A percentile compares a stretch with the other conserved stretches of the same genome.
These are phyloP conservation scores for Typhlichthys eigenmanni DNA, from an alignment of 2,797 vertebrate genomes.

Conservation along the genomic window DNA sequence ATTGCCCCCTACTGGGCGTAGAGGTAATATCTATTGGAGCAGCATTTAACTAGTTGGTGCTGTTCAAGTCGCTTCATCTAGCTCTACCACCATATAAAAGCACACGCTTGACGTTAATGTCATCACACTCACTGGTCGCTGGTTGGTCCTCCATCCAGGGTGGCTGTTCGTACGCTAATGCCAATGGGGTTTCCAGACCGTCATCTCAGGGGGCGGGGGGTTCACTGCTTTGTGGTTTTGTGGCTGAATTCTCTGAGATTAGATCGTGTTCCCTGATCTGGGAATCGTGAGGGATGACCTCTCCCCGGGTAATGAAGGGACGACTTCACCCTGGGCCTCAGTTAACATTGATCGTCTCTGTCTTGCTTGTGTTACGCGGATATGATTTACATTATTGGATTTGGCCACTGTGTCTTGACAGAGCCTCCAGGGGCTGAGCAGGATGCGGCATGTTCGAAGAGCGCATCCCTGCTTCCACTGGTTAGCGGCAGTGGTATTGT, in stretches of 20 bases:
- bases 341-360: constrained; percentile 29
- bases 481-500: constrained; percentile 20
- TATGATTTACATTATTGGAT: constrained; percentile 52
- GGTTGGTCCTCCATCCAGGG: no score
- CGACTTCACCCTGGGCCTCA: constrained; percentile 21
- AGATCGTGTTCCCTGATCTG: constrained; percentile 41
- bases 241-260: constrained; percentile 47
- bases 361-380: constrained; percentile 24
- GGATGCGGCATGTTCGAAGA: constrained; percentile 39
- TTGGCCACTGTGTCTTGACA: constrained; percentile 1
- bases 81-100: no score
- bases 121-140: no score
- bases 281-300: constrained; percentile 52
- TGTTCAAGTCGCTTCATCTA: no score
- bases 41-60: no score
- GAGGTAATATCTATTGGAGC: no score
- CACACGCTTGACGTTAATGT: no score
- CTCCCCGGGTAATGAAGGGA: constrained; percentile 35
- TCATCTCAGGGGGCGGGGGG: no score
- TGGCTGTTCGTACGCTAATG: no score
- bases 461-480: constrained; percentile 19
- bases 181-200: no score
- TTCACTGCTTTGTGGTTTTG: neutral
- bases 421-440: neutral
- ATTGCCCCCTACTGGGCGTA: no score